phyloP scores from a whole-genome alignment of 1,140 invertebrate genomes.

The Maniola jurtina region DNA sequence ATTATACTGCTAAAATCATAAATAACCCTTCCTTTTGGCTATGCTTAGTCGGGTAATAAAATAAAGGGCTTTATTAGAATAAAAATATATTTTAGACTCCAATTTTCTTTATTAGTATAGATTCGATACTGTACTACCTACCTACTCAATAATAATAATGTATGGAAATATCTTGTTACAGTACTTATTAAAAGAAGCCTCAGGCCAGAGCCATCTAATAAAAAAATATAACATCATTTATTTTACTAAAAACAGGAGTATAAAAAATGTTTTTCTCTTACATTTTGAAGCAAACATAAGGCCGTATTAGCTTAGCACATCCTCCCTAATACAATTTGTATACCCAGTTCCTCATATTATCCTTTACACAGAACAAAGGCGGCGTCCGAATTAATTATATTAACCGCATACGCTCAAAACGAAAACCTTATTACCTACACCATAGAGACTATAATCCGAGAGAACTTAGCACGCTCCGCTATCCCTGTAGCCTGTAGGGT shows the following conservation, averaged over 20 bases:
- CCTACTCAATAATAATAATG: too few relatives aligned
- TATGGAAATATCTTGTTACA: too few relatives aligned
- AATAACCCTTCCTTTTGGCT: too few relatives aligned
- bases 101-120: too few relatives aligned
- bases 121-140: too few relatives aligned
- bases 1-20: too few relatives aligned
- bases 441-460: constrained; percentile 13
- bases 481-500: background rate
- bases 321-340: constrained; percentile 18
- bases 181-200: too few relatives aligned
- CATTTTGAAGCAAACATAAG: background rate
- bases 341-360: constrained; percentile 19
- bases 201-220: too few relatives aligned
- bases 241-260: background rate
- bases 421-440: constrained; percentile 1
- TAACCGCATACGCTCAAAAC: constrained; percentile 5
- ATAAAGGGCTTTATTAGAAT: too few relatives aligned
- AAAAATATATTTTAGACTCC: too few relatives aligned
- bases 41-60: too few relatives aligned
- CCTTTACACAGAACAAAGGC: constrained; percentile 20
- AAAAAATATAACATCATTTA: background rate
- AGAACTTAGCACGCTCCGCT: background rate
- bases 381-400: constrained; percentile 21
- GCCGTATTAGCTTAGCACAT: constrained; percentile 12
- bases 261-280: background rate